Evolutionary conservation across 2,888 invertebrate species (phyloP).

Genomic region (Tribolium freemani): DNA sequence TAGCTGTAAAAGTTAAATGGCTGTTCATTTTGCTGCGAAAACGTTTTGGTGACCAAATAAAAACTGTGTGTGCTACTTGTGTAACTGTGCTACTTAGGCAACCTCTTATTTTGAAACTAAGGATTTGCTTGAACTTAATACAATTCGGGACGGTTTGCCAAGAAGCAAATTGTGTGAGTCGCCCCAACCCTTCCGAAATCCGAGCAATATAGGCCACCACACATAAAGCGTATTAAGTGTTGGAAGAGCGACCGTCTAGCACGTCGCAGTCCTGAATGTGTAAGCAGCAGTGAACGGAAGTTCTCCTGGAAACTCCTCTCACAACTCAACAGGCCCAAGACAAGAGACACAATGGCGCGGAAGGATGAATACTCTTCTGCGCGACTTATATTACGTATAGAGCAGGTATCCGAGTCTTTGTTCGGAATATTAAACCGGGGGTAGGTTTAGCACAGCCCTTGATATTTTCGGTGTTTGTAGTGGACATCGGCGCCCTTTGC

Average conservation of each 20-base stretch:
- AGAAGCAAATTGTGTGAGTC: not conserved
- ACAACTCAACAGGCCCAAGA: conserved; percentile 64
- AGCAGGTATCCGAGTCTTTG: conserved; percentile 31
- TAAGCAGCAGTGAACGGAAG: conserved; percentile 50
- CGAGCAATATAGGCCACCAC: not conserved
- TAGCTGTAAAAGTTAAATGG: too few relatives aligned
- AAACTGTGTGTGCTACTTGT: too few relatives aligned
- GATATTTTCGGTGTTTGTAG: conserved; percentile 28
- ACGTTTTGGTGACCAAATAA: too few relatives aligned
- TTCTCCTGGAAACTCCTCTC: conserved; percentile 54
- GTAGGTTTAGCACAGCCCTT: not conserved
- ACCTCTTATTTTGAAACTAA: too few relatives aligned
- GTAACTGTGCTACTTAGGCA: too few relatives aligned
- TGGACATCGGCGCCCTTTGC: conserved; percentile 32
- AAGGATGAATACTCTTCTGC: conserved; percentile 50
- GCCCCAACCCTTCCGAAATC: not conserved
- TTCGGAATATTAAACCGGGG: conserved; percentile 22
- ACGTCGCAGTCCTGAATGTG: conserved; percentile 54
- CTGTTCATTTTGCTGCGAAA: too few relatives aligned
- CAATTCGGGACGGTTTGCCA: too few relatives aligned
- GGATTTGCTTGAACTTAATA: too few relatives aligned
- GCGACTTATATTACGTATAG: conserved; percentile 33
- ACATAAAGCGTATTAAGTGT: conserved; percentile 53
- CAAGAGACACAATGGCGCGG: conserved; percentile 61
- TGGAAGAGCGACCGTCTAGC: conserved; percentile 48